Evolutionary conservation across 2,888 invertebrate species (phyloP), one percentile per base, ranked within the genome.

Genomic region (Ophonus ardosiacus): DNA sequence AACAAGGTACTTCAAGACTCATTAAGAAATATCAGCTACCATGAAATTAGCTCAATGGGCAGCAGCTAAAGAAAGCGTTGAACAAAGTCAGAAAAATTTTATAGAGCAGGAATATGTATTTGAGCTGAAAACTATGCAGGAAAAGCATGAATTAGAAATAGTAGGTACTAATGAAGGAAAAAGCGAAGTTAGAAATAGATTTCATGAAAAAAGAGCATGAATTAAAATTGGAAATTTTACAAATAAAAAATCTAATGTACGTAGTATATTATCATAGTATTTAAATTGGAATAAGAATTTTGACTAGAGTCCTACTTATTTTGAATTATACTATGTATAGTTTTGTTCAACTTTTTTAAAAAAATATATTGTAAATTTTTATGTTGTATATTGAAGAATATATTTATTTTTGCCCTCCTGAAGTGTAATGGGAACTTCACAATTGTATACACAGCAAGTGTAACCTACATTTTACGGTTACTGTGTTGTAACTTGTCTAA

Each of bases 71-170:
- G 18, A 40, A 18, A 21, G 17, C 43, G 15, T n/a, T 7, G 78
- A 24, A 78, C 15, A 17, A 15, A 57, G n/a, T 56, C 78, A 21
- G 17, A 38, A 76, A 71, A 17, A 81, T 15, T 81, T n/a, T 31
- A 18, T 81, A 7, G 18, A 15, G 18, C 65, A 81, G 18, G 81
- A 81, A 81, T 24, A 74, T 71, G 17, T 76, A 17, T n/a, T 21
- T 7, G 40, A 78, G 51, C 15, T 78, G 21, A 43, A n/a, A 43
- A 15, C 38, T 21, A 38, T 43, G 15, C 15, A 78, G 51, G 51
- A 78, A 78, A 78, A 78, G n/a, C 40, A 78, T 43, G 43, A 78
- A 78, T 17, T 15, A 15, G 21, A 71, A 76, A 74, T 81, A n/a
- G n/a, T n/a, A n/a, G 31, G 5, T 17, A 31, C 38, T 15, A 18